These are phyloP conservation scores for Babylonia areolata DNA, from an alignment of 1,140 invertebrate species.

Conservation along the genomic window DNA sequence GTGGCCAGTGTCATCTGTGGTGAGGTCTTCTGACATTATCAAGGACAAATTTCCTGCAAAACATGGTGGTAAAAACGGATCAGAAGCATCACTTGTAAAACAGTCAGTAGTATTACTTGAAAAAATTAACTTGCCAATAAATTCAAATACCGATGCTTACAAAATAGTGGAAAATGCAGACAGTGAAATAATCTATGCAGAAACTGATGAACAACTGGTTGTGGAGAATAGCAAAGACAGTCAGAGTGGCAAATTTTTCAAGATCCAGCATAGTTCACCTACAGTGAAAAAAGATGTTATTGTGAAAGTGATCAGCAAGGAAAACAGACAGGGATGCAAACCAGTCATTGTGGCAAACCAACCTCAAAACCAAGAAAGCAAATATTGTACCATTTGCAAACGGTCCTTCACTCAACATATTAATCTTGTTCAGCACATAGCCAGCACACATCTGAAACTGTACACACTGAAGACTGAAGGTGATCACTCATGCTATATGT, in stretches of 20 bases:
- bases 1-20: no score
- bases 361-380: background rate
- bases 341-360: background rate
- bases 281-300: background rate
- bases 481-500: constrained; percentile 39
- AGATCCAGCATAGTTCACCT: background rate
- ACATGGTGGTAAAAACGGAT: background rate
- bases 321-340: background rate
- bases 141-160: background rate
- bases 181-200: background rate
- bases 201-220: no score
- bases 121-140: constrained; percentile 15
- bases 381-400: constrained; percentile 38
- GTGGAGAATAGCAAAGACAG: no score
- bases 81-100: constrained; percentile 16
- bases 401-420: constrained; percentile 12
- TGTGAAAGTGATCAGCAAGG: background rate
- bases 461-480: constrained; percentile 40
- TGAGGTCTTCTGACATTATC: no score
- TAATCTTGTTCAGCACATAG: constrained; percentile 44
- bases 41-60: background rate
- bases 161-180: background rate
- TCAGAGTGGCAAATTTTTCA: background rate
- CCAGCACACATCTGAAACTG: constrained; percentile 43
- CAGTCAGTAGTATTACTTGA: constrained; percentile 25